phyloP scores from a whole-genome alignment of 2,888 invertebrate genomes.

The Drosophila greeni region DNA sequence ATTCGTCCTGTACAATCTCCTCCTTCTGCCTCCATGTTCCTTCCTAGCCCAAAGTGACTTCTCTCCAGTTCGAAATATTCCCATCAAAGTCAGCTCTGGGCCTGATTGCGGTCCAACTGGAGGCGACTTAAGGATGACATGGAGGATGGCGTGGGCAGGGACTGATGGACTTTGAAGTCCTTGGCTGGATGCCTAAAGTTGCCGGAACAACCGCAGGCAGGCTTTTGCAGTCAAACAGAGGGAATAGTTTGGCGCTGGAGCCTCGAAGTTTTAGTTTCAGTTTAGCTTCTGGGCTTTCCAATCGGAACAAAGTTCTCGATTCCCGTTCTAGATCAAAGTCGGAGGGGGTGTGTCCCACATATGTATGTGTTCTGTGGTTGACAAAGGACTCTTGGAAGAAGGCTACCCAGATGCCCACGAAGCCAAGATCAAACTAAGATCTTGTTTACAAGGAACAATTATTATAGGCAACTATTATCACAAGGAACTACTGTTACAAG shows the following conservation, averaged over 20 bases:
- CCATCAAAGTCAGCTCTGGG: constrained; percentile 38
- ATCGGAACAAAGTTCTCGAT: constrained; percentile 4
- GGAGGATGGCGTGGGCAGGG: neutral
- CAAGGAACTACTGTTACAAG: no score
- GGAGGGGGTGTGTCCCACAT: neutral
- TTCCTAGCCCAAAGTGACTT: constrained; percentile 32
- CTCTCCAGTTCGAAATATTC: constrained; percentile 25
- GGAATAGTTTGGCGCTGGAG: neutral
- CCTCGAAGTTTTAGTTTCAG: constrained; percentile 2
- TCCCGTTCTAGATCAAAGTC: neutral
- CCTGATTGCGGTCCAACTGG: constrained; percentile 26
- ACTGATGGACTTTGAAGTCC: constrained; percentile 14
- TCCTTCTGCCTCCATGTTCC: neutral
- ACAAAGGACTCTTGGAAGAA: neutral
- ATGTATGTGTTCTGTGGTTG: neutral
- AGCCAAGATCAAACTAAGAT: neutral
- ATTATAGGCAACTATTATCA: no score
- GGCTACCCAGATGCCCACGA: neutral
- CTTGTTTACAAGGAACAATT: neutral
- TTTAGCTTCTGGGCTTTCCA: constrained; percentile 10
- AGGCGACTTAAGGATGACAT: constrained; percentile 10
- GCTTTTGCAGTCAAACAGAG: constrained; percentile 7
- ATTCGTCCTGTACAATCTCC: neutral
- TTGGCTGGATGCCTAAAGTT: constrained; percentile 11
- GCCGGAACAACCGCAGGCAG: constrained; percentile 13